Evolutionary conservation across 1,140 invertebrate genomes (phyloP).

Genomic region (Odontomachus brunneus): DNA sequence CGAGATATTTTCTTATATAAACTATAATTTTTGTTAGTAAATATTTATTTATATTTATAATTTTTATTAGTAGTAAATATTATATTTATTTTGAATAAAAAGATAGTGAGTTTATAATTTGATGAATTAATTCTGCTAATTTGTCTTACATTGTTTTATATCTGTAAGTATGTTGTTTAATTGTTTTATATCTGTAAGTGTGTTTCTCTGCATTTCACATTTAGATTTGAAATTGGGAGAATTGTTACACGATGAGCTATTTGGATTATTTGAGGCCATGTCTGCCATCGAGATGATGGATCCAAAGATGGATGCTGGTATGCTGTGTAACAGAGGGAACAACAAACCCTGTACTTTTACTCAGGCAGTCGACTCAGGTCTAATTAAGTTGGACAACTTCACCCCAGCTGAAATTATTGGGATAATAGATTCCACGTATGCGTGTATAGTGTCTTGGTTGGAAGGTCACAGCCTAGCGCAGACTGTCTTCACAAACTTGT

Average conservation of each 20-base stretch:
- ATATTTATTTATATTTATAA: too few species aligned
- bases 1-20: too few species aligned
- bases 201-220: conserved; percentile 48
- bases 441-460: conserved; percentile 97
- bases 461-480: conserved; percentile 98
- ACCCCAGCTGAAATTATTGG: conserved; percentile 91
- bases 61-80: too few species aligned
- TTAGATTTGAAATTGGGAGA: conserved; percentile 94
- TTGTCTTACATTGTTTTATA: conserved; percentile 6
- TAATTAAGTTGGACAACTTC: conserved; percentile 92
- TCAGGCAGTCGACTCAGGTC: conserved; percentile 92
- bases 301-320: conserved; percentile 99
- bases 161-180: conserved; percentile 39
- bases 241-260: conserved; percentile 94
- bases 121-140: conserved; percentile 7
- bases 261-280: conserved; percentile 99
- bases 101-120: too few species aligned
- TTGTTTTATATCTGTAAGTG: conserved; percentile 7
- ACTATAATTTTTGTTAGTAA: too few species aligned
- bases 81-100: too few species aligned
- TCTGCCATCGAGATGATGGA: conserved; percentile 99
- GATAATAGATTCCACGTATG: conserved; percentile 96
- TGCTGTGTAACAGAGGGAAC: conserved; percentile 96
- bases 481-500: conserved; percentile 98
- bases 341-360: conserved; percentile 95